Percentiles rank a stretch among this genome's conserved stretches.
These are phyloP conservation scores for Astyanax mexicanus DNA, from an alignment of 2,797 vertebrate genomes.

Conservation along the genomic window DNA sequence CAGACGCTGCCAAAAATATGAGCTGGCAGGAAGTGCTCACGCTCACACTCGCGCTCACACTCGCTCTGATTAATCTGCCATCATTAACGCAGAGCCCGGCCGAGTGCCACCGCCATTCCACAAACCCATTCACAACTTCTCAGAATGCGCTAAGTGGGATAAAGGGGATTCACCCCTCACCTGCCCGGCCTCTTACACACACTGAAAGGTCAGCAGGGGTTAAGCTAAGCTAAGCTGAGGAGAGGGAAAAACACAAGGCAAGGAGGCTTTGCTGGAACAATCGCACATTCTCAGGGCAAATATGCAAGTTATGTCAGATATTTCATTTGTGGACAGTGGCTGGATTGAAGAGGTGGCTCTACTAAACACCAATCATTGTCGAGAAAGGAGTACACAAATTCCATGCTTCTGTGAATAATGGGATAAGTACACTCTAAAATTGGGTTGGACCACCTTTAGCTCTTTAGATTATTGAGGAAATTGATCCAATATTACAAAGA, in stretches of 20 bases:
- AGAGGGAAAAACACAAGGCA: not conserved
- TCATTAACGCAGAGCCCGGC: conserved; percentile 41
- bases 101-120: conserved; percentile 6
- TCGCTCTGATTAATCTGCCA: conserved; percentile 44
- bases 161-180: conserved; percentile 25
- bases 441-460: too few species aligned
- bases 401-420: too few species aligned
- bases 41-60: too few species aligned
- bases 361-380: not conserved
- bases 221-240: conserved; percentile 14
- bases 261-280: conserved; percentile 2
- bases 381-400: too few species aligned
- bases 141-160: conserved; percentile 13
- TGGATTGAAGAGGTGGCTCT: not conserved
- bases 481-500: too few species aligned
- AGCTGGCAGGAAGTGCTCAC: conserved; percentile 37
- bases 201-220: conserved; percentile 44
- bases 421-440: too few species aligned
- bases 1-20: conserved; percentile 47
- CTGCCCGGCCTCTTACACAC: conserved; percentile 27
- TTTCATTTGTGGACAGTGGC: conserved; percentile 9
- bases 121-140: conserved; percentile 36
- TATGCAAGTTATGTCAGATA: conserved; percentile 26
- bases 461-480: too few species aligned
- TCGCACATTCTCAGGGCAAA: conserved; percentile 12